Evolutionary conservation across 2,113 vertebrate genomes (phyloP), one percentile per base, ranked within the genome.

Genomic region (Anarhynchus alexandrinus): DNA sequence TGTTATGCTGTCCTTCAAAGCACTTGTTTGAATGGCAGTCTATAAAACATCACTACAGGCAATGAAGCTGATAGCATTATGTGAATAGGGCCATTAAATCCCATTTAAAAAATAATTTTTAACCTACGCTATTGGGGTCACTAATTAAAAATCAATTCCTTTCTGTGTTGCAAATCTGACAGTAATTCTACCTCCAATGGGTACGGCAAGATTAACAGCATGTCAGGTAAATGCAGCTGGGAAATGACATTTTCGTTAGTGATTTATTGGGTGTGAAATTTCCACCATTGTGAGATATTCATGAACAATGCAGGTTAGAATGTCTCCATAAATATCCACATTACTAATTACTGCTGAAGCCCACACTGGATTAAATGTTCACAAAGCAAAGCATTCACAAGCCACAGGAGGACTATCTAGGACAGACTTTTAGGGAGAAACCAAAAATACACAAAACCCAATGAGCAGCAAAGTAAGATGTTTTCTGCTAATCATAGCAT

Each of bases 241-340:
- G 98, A 98, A 98, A 98, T 97, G 98, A 98, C 98, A 98, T 98
- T 98, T 98, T 97, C 98, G 98, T 98, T 98, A 98, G 98, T 97
- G 96, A 97, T 98, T 98, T 98, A 98, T 97, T 94, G 86, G 86
- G 97, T 98, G 96, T 98, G 97, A 98, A 98, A 98, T 98, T 97
- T 97, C 91, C 83, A 96, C 97, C 90, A 72, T 17, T 82, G 97
- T 96, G 91, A 96, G 97, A 97, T 93, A 96, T 97, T 98, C 96
- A 95, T 93, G 93, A 98, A 98, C 95, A 97, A 97, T 96, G 73
- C 84, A 88, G 96, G 94, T 92, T 97, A 98, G 94, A 93, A 74
- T 88, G 65, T 96, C 96, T 96, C 88, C 91, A 97, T 94, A 97
- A 97, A 55, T 76, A 94, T 76, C 94, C 86, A 82, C 49, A 20